Evolutionary conservation across 92 coral and sea anemone genomes (phyloP).

Genomic region (Zoanthus gigantus): DNA sequence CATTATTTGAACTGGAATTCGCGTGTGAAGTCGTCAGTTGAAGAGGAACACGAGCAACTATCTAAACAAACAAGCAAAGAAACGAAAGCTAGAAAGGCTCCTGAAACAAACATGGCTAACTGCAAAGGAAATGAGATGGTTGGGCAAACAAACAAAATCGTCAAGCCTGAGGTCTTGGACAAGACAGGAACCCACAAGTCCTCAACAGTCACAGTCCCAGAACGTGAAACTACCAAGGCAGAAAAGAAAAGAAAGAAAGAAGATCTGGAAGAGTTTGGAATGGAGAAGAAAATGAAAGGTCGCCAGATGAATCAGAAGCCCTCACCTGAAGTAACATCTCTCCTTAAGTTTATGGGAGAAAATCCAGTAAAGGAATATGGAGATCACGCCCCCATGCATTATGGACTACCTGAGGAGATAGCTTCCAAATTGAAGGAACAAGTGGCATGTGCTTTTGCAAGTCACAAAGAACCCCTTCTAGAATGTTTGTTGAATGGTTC

Average conservation of each 20-base stretch:
- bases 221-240: slow-evolving; percentile 26
- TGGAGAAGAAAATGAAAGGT: slow-evolving; percentile 4
- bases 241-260: slow-evolving; percentile 9
- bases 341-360: slow-evolving; percentile 22
- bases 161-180: slow-evolving; percentile 14
- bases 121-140: slow-evolving; percentile 11
- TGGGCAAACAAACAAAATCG: slow-evolving; percentile 1
- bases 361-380: slow-evolving; percentile 14
- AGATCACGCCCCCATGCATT: slow-evolving; percentile 17
- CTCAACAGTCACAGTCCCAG: slow-evolving; percentile 25
- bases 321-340: slow-evolving; percentile 12
- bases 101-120: slow-evolving; percentile 1
- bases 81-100: no score
- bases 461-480: slow-evolving; percentile 36
- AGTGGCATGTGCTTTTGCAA: slow-evolving; percentile 12
- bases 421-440: slow-evolving; percentile 4
- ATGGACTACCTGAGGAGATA: slow-evolving; percentile 32
- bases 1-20: no score
- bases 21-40: no score
- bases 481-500: slow-evolving; percentile 39
- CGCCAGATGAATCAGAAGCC: slow-evolving; percentile 4
- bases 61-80: no score
- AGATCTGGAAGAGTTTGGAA: background rate
- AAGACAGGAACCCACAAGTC: slow-evolving; percentile 6
- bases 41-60: no score